These are phyloP conservation scores for Apolygus lucorum DNA, from an alignment of 1,140 invertebrate species.

Conservation along the genomic window DNA sequence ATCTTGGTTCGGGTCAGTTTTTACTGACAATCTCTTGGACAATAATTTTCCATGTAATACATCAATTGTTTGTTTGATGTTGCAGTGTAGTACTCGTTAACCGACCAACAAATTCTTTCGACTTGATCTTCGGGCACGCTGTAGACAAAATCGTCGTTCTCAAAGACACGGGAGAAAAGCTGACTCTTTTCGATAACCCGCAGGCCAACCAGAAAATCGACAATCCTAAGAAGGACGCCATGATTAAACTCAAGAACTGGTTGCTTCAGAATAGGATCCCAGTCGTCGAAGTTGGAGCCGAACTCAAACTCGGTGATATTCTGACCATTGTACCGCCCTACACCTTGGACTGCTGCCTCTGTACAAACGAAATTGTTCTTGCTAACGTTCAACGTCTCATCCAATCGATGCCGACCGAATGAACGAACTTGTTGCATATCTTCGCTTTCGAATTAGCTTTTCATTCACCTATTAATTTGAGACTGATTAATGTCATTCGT, in stretches of 20 bases:
- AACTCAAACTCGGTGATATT: slow-evolving; percentile 36
- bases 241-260: slow-evolving; percentile 34
- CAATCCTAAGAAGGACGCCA: not conserved
- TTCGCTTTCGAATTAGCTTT: not conserved
- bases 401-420: slow-evolving; percentile 33
- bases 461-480: not conserved
- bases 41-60: too few species aligned
- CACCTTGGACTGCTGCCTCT: slow-evolving; percentile 35
- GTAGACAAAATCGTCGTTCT: slow-evolving; percentile 6
- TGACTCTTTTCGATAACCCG: not conserved
- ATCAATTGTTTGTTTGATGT: too few species aligned
- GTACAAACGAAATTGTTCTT: slow-evolving; percentile 37
- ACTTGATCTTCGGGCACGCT: not conserved
- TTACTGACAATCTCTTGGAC: too few species aligned
- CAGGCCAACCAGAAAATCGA: not conserved
- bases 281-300: slow-evolving; percentile 34
- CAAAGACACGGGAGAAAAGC: slow-evolving; percentile 1
- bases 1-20: too few species aligned
- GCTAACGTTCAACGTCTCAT: slow-evolving; percentile 36
- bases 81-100: slow-evolving; percentile 2
- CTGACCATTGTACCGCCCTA: slow-evolving; percentile 37
- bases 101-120: not conserved
- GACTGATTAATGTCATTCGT: slow-evolving; percentile 9
- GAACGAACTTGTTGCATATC: not conserved
- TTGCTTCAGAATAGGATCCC: slow-evolving; percentile 36